Percentiles rank a stretch among this genome's conserved stretches.
phyloP scores from a whole-genome alignment of 2,888 invertebrate genomes.

The Ochropleura leucogaster region DNA sequence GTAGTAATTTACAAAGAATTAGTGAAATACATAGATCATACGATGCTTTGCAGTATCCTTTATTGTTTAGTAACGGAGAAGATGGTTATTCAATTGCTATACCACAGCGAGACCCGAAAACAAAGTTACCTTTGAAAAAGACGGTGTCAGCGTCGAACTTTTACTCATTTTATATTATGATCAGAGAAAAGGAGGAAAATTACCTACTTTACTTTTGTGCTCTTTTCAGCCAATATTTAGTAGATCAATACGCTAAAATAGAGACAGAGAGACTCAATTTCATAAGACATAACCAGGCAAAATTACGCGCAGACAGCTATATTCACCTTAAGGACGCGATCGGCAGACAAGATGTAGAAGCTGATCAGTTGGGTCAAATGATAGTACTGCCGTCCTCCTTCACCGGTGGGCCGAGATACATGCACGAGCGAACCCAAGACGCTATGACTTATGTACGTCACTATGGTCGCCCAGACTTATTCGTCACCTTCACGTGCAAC shows the following conservation, averaged over 20 bases:
- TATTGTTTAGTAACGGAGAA: slow-evolving; percentile 7
- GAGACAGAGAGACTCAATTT: slow-evolving; percentile 14
- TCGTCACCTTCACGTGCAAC: not conserved
- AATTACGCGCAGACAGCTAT: slow-evolving; percentile 59
- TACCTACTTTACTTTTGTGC: not conserved
- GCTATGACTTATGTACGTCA: too few relatives aligned
- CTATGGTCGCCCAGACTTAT: too few relatives aligned
- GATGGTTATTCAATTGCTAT: not conserved
- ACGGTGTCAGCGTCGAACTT: slow-evolving; percentile 1
- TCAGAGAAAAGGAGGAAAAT: not conserved
- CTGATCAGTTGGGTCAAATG: not conserved
- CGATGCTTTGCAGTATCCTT: not conserved
- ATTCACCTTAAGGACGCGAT: slow-evolving; percentile 36
- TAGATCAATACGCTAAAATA: slow-evolving; percentile 28
- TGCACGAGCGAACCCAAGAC: not conserved
- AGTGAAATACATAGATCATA: not conserved
- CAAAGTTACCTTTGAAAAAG: not conserved
- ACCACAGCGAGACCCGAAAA: not conserved
- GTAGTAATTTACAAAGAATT: not conserved
- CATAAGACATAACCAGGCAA: slow-evolving; percentile 51
- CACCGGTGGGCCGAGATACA: not conserved
- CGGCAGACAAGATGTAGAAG: not conserved
- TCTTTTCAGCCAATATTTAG: slow-evolving; percentile 23
- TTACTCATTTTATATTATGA: not conserved
- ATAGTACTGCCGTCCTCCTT: not conserved